Conservation (phyloP, 2,888 invertebrate species). For the Phlogophora meticulosa region DNA sequence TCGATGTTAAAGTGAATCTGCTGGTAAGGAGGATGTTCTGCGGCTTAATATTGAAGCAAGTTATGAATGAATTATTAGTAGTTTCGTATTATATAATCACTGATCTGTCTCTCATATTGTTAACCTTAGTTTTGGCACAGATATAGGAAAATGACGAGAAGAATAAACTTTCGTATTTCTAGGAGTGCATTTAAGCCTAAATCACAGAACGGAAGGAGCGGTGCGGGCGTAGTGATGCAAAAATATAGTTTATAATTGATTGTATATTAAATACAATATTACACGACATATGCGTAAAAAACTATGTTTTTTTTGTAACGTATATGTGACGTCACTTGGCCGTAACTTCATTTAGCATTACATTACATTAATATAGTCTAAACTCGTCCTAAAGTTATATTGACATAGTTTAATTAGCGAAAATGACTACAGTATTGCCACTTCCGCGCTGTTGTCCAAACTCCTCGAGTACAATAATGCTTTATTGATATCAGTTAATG, state of each 20-base stretch:
- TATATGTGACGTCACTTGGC: slow-evolving; percentile 62
- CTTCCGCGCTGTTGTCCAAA: slow-evolving; percentile 72
- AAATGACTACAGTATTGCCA: slow-evolving; percentile 79
- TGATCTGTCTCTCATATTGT: slow-evolving; percentile 74
- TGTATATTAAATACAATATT: slow-evolving; percentile 65
- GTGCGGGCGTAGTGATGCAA: slow-evolving; percentile 86
- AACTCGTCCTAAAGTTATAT: slow-evolving; percentile 75
- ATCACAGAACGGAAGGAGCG: slow-evolving; percentile 89
- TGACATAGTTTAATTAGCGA: slow-evolving; percentile 84
- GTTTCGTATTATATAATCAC: slow-evolving; percentile 68
- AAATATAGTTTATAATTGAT: slow-evolving; percentile 80
- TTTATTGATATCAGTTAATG: slow-evolving; percentile 55
- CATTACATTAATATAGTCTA: slow-evolving; percentile 66
- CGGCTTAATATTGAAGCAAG: slow-evolving; percentile 57
- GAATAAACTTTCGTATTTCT: slow-evolving; percentile 74
- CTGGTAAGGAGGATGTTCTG: slow-evolving; percentile 48
- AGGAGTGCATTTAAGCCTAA: slow-evolving; percentile 85
- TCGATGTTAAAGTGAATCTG: slow-evolving; percentile 6
- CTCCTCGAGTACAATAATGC: slow-evolving; percentile 61
- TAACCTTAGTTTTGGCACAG: slow-evolving; percentile 85
- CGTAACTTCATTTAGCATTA: slow-evolving; percentile 74
- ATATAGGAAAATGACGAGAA: slow-evolving; percentile 78
- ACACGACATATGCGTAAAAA: slow-evolving; percentile 81
- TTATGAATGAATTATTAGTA: slow-evolving; percentile 54
- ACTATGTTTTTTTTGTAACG: slow-evolving; percentile 70